Evolutionary conservation across 2,113 vertebrate species (phyloP).

Genomic region (Chionomys nivalis): DNA sequence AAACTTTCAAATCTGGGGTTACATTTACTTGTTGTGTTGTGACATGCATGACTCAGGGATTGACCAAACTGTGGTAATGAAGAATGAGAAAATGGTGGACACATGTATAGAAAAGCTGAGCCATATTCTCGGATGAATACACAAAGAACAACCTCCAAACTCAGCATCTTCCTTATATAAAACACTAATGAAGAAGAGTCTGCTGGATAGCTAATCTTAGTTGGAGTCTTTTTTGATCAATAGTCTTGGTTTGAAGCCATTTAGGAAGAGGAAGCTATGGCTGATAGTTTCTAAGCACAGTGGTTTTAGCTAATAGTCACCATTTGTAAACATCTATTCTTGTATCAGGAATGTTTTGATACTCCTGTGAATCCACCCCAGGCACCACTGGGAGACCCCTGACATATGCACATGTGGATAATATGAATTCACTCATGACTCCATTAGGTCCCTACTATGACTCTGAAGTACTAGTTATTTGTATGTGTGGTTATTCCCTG

Average conservation of each 20-base stretch:
- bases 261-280: no score
- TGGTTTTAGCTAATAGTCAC: not conserved
- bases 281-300: not conserved
- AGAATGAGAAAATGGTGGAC: not conserved
- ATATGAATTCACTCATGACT: not conserved
- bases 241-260: not conserved
- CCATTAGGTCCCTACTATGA: not conserved
- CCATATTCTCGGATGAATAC: not conserved
- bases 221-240: no score
- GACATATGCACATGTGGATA: not conserved
- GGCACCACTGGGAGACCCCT: fast-evolving
- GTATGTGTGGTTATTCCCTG: not conserved
- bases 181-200: not conserved
- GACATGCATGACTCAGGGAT: not conserved
- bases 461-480: no score
- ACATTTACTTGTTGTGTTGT: not conserved
- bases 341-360: not conserved
- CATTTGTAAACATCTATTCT: not conserved
- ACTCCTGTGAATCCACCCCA: not conserved
- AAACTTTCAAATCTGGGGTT: not conserved
- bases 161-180: not conserved
- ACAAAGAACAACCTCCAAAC: fast-evolving
- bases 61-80: not conserved
- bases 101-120: not conserved
- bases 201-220: not conserved